Percentiles rank a stretch among this genome's conserved stretches.
Conservation (phyloP, 1,140 invertebrate genomes). For the Acyrthosiphon pisum region DNA sequence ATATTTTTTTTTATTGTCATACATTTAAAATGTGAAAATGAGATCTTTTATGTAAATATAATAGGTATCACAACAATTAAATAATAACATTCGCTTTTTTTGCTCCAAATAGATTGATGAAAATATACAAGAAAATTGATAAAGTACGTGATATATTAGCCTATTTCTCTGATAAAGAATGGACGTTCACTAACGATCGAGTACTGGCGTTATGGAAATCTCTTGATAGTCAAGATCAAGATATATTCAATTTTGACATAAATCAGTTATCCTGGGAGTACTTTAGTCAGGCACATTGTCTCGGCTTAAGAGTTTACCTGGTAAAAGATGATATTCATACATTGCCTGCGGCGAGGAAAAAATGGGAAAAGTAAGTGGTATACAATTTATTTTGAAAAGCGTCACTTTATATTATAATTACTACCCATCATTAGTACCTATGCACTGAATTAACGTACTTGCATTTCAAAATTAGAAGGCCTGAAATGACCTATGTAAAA, state of each 20-base stretch:
- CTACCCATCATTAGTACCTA: background rate
- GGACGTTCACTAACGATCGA: constrained; percentile 76
- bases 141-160: constrained; percentile 74
- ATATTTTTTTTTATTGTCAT: too few relatives aligned
- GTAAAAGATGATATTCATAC: constrained; percentile 71
- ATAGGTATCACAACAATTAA: background rate
- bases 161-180: constrained; percentile 75
- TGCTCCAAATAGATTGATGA: constrained; percentile 69
- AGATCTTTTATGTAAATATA: background rate
- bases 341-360: constrained; percentile 66
- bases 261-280: constrained; percentile 69
- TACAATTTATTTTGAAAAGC: background rate
- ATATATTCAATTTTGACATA: constrained; percentile 76
- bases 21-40: background rate
- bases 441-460: background rate
- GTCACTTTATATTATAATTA: background rate
- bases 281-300: constrained; percentile 68
- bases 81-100: background rate
- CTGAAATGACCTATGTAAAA: background rate
- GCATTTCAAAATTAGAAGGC: background rate
- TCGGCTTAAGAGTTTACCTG: constrained; percentile 69
- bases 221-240: constrained; percentile 70
- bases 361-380: constrained; percentile 65
- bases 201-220: constrained; percentile 69
- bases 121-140: constrained; percentile 77